These are phyloP conservation scores for Darevskia nairensis DNA, from an alignment of 2,797 vertebrate genomes.

Conservation along the genomic window DNA sequence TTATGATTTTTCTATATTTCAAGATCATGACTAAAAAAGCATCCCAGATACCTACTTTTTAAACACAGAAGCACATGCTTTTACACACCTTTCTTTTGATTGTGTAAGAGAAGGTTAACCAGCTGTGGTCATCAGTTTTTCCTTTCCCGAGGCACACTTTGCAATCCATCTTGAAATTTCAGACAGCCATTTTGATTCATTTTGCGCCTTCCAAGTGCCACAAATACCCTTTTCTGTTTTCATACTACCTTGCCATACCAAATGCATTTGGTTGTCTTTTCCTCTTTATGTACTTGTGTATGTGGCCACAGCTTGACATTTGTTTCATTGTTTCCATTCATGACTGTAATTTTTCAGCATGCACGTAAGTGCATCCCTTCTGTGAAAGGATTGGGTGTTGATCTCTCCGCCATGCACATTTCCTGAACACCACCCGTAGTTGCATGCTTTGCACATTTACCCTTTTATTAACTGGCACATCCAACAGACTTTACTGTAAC, in stretches of 20 bases:
- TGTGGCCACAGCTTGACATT: conserved; percentile 68
- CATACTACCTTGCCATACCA: conserved; percentile 52
- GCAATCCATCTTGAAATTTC: conserved; percentile 30
- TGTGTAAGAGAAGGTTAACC: conserved; percentile 54
- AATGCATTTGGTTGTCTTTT: conserved; percentile 51
- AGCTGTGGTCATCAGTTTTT: conserved; percentile 40
- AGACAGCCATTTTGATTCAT: conserved; percentile 59
- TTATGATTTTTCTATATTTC: conserved; percentile 49
- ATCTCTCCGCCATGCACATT: conserved; percentile 76
- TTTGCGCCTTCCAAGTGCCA: conserved; percentile 38
- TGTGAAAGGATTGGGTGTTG: conserved; percentile 60
- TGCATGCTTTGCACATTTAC: conserved; percentile 76
- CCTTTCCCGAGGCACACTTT: conserved; percentile 53
- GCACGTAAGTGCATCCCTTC: conserved; percentile 60
- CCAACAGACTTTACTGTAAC: conserved; percentile 64
- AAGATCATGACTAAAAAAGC: conserved; percentile 61
- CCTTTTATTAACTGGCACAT: conserved; percentile 69
- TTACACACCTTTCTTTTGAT: conserved; percentile 50
- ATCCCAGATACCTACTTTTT: conserved; percentile 53
- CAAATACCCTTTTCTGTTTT: conserved; percentile 20
- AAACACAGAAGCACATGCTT: conserved; percentile 49
- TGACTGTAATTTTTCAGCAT: conserved; percentile 55
- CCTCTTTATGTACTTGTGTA: conserved; percentile 60
- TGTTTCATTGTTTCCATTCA: conserved; percentile 52
- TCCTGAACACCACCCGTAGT: conserved; percentile 68